A percentile compares a stretch with the other conserved stretches of the same genome.
Evolutionary conservation across 2,113 vertebrate genomes (phyloP).

Genomic region (Emydocephalus ijimae): DNA sequence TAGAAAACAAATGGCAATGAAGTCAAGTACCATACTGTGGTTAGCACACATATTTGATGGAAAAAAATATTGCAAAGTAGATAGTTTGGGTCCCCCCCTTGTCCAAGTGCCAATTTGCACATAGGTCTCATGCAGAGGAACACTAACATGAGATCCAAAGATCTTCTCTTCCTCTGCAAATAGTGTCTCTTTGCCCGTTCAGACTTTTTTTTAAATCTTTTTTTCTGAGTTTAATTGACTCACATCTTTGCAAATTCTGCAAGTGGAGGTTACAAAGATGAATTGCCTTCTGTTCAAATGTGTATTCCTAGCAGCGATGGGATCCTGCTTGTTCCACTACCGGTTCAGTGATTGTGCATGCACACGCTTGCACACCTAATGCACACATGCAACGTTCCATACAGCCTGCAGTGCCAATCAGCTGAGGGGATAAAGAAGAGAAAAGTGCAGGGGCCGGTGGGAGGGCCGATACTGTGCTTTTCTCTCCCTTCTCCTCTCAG

Average conservation of each 20-base stretch:
- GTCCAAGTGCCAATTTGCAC: neutral
- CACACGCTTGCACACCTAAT: too few species aligned
- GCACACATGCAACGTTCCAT: too few species aligned
- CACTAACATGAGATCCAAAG: neutral
- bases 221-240: neutral
- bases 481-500: too few species aligned
- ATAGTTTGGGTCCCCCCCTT: neutral
- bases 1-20: neutral
- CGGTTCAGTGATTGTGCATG: too few species aligned
- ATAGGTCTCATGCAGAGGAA: neutral
- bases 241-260: neutral
- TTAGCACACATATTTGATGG: neutral
- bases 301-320: too few species aligned
- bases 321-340: too few species aligned
- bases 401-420: too few species aligned
- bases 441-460: too few species aligned
- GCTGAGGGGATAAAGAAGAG: too few species aligned
- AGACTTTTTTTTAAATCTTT: neutral
- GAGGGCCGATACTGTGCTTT: too few species aligned
- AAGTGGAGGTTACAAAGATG: neutral
- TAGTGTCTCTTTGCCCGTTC: neutral
- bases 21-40: neutral
- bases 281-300: neutral
- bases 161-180: neutral
- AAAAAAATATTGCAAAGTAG: neutral